A percentile compares a stretch with the other conserved stretches of the same genome.
Conservation (phyloP, 2,888 invertebrate species). For the Andrena flavipes region DNA sequence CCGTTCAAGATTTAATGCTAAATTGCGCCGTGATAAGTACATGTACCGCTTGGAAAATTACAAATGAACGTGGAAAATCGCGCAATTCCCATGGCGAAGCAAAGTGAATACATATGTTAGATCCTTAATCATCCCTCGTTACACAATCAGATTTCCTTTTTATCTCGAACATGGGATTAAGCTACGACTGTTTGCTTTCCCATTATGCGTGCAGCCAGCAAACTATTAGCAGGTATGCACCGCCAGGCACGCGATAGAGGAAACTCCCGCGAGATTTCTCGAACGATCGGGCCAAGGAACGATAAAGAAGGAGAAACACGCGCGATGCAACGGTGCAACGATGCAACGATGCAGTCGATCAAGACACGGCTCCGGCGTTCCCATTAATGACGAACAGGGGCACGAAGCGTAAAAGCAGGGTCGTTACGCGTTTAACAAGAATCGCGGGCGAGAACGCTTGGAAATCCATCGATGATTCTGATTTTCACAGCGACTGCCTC, state of each 20-base stretch:
- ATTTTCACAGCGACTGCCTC: conserved; percentile 30
- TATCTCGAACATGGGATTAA: background rate
- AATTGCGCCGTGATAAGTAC: too few relatives aligned
- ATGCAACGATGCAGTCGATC: too few relatives aligned
- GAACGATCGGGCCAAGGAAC: background rate
- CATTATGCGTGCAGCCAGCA: background rate
- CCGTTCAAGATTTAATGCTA: too few relatives aligned
- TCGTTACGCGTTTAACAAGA: background rate
- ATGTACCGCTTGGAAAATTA: too few relatives aligned
- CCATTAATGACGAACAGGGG: conserved; percentile 12
- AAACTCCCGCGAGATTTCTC: background rate
- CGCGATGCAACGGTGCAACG: too few relatives aligned
- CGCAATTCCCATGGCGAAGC: background rate
- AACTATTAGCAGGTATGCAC: background rate
- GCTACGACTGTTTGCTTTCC: background rate
- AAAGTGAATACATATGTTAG: background rate
- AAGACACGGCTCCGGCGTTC: background rate
- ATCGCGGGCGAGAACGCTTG: conserved; percentile 7
- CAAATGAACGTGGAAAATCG: too few relatives aligned
- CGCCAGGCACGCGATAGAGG: background rate
- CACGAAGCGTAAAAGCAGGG: conserved; percentile 18
- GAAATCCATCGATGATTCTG: conserved; percentile 41
- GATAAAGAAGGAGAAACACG: background rate
- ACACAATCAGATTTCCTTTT: background rate
- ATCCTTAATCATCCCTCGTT: background rate